These are phyloP conservation scores for Orientallactaga bullata DNA, from an alignment of 2,113 vertebrate genomes.

Conservation along the genomic window DNA sequence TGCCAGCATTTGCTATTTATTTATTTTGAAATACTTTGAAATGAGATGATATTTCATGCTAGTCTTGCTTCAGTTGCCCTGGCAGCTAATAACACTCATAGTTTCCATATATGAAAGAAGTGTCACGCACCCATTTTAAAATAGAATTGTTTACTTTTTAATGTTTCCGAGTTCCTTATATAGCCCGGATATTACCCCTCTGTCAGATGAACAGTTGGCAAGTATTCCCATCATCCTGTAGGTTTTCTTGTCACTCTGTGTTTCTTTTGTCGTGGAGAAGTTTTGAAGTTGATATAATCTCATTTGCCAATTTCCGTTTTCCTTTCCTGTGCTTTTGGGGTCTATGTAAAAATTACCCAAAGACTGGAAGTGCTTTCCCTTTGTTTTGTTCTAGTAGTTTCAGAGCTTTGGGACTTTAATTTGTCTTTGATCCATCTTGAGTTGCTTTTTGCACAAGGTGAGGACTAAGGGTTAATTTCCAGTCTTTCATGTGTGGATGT, in stretches of 20 bases:
- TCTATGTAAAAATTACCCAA: not conserved
- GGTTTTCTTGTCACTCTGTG: not conserved
- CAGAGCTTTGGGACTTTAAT: not conserved
- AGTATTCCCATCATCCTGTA: not conserved
- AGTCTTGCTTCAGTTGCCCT: not conserved
- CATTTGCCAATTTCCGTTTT: not conserved
- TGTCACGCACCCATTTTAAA: not conserved
- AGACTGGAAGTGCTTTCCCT: not conserved
- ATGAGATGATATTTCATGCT: not conserved
- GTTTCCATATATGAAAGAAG: not conserved
- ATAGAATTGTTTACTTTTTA: not conserved
- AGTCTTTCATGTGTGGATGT: not conserved
- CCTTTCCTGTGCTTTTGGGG: not conserved
- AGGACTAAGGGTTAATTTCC: not conserved
- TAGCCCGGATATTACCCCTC: not conserved
- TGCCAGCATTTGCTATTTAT: not conserved
- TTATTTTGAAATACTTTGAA: not conserved
- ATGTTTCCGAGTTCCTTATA: not conserved
- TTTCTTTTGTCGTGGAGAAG: not conserved
- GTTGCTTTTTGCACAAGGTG: not conserved
- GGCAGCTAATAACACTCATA: not conserved
- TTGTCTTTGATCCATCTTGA: not conserved
- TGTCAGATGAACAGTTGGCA: not conserved
- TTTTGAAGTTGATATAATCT: not conserved
- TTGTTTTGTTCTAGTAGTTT: not conserved